phyloP scores from a whole-genome alignment of 2,797 vertebrate species.

The Helicolenus hilgendorfi region DNA sequence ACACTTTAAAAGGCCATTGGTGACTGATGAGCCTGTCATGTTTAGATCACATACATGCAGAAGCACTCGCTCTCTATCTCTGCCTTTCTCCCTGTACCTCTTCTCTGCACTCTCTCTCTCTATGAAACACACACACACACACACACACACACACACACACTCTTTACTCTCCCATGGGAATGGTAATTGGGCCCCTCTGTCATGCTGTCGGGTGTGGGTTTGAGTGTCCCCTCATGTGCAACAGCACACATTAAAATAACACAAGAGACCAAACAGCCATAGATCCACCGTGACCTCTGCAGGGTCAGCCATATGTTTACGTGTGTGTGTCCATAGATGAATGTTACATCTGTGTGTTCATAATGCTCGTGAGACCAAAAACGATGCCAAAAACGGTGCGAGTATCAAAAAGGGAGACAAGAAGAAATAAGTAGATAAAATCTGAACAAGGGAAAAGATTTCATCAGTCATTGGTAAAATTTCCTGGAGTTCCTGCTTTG shows the following conservation, averaged over 20 bases:
- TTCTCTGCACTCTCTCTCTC: not conserved
- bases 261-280: constrained; percentile 79
- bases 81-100: constrained; percentile 32
- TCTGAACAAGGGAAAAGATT: constrained; percentile 43
- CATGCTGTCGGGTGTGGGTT: constrained; percentile 87
- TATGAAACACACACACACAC: too few relatives aligned
- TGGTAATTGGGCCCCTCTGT: constrained; percentile 87
- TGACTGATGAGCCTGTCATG: constrained; percentile 90
- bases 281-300: constrained; percentile 81
- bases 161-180: constrained; percentile 47
- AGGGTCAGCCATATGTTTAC: constrained; percentile 46
- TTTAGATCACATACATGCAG: constrained; percentile 76
- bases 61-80: constrained; percentile 34
- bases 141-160: not conserved
- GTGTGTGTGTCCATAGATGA: not conserved
- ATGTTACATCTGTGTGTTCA: constrained; percentile 1
- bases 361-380: constrained; percentile 15
- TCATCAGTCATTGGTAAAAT: constrained; percentile 52
- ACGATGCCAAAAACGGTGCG: not conserved
- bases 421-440: constrained; percentile 38
- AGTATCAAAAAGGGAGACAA: constrained; percentile 4
- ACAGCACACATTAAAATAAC: constrained; percentile 88
- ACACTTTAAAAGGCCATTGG: constrained; percentile 85
- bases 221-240: constrained; percentile 86
- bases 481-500: constrained; percentile 68